phyloP scores from a whole-genome alignment of 2,113 vertebrate genomes.

The Copsychus sechellarum region DNA sequence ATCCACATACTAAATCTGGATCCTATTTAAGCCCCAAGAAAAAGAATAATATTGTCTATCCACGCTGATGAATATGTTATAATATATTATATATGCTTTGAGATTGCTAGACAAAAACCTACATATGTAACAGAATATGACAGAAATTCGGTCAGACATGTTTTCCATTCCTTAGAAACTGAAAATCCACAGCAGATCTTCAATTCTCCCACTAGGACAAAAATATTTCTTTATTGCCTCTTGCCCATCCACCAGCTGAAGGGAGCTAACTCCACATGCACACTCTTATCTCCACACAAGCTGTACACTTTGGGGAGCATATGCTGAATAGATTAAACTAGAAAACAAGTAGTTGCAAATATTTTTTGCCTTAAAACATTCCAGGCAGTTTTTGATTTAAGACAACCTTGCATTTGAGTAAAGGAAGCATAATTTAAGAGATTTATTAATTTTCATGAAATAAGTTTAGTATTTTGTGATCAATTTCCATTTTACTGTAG shows the following conservation, averaged over 20 bases:
- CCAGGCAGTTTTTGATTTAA: neutral
- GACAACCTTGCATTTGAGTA: neutral
- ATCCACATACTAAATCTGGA: neutral
- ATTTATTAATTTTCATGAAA: neutral
- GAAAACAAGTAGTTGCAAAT: conserved; percentile 4
- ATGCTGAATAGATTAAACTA: neutral
- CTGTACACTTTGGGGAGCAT: neutral
- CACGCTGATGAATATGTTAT: neutral
- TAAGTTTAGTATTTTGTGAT: neutral
- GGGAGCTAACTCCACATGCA: neutral
- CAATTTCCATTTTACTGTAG: neutral
- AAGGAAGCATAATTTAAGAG: neutral
- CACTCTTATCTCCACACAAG: neutral
- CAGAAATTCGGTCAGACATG: neutral
- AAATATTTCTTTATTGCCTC: neutral
- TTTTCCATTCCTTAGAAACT: neutral
- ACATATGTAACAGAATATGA: neutral
- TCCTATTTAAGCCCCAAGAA: neutral
- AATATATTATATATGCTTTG: neutral
- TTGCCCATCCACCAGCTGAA: neutral
- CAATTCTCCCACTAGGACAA: neutral
- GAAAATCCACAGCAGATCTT: neutral
- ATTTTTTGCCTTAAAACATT: neutral
- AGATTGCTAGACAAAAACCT: neutral
- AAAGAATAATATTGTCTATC: neutral